Evolutionary conservation across 1,140 invertebrate genomes (phyloP).

Genomic region (Drosophila dunni): DNA sequence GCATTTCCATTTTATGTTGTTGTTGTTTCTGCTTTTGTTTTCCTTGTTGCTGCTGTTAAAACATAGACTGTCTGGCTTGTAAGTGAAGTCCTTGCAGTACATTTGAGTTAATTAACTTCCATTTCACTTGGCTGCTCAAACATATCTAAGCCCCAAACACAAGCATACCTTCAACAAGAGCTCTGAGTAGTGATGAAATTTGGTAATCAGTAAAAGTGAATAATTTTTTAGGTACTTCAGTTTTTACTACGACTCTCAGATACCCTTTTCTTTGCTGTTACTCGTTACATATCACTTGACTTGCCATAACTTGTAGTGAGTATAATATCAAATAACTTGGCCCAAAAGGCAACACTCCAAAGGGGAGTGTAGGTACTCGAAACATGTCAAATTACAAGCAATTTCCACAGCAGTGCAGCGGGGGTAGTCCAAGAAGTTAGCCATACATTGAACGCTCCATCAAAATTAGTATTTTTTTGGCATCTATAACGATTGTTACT

Average conservation of each 20-base stretch:
- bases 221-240: too few relatives aligned
- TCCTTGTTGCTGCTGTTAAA: too few relatives aligned
- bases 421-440: not conserved
- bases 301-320: constrained; percentile 1
- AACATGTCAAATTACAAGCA: constrained; percentile 67
- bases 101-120: constrained; percentile 64
- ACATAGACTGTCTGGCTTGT: too few relatives aligned
- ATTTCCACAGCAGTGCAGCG: constrained; percentile 30
- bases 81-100: constrained; percentile 24
- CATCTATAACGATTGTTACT: too few relatives aligned
- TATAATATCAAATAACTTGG: constrained; percentile 6
- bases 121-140: constrained; percentile 39
- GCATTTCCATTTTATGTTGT: constrained; percentile 39
- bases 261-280: not conserved
- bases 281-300: not conserved
- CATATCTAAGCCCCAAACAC: not conserved
- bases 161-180: too few relatives aligned
- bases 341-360: not conserved
- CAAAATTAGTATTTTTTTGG: too few relatives aligned
- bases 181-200: too few relatives aligned
- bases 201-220: too few relatives aligned
- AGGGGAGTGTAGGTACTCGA: constrained; percentile 14
- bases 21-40: not conserved
- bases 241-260: not conserved
- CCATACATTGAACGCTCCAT: not conserved